These are phyloP conservation scores for Anomalospiza imberbis DNA, from an alignment of 2,797 vertebrate genomes.

Conservation along the genomic window DNA sequence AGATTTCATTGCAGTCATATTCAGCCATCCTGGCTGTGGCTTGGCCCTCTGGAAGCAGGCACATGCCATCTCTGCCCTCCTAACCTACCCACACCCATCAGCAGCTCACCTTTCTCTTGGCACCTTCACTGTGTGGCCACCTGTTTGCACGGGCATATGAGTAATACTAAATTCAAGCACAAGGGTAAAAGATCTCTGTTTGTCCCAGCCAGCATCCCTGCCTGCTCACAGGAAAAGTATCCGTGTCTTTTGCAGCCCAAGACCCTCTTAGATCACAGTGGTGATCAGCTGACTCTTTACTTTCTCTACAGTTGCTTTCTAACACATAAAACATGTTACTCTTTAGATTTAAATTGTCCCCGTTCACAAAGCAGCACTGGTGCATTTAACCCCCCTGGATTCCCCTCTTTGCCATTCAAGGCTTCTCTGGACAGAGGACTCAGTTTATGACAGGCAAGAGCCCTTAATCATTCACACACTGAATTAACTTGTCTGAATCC, in stretches of 20 bases:
- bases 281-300: background rate
- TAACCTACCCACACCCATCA: background rate
- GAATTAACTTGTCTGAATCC: background rate
- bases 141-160: fast-evolving
- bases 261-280: background rate
- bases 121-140: background rate
- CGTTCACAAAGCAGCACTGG: background rate
- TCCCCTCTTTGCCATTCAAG: background rate
- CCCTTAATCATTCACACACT: background rate
- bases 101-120: background rate
- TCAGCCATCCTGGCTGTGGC: background rate
- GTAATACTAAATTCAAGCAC: background rate
- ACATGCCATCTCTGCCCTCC: background rate
- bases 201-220: background rate
- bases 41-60: background rate
- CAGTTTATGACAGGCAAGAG: background rate
- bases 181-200: background rate
- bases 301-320: background rate
- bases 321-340: background rate
- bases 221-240: background rate
- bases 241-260: background rate
- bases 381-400: background rate
- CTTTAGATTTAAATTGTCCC: background rate
- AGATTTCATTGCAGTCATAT: background rate
- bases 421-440: background rate